Evolutionary conservation across 2,113 vertebrate species (phyloP).

Genomic region (Falco punctatus): DNA sequence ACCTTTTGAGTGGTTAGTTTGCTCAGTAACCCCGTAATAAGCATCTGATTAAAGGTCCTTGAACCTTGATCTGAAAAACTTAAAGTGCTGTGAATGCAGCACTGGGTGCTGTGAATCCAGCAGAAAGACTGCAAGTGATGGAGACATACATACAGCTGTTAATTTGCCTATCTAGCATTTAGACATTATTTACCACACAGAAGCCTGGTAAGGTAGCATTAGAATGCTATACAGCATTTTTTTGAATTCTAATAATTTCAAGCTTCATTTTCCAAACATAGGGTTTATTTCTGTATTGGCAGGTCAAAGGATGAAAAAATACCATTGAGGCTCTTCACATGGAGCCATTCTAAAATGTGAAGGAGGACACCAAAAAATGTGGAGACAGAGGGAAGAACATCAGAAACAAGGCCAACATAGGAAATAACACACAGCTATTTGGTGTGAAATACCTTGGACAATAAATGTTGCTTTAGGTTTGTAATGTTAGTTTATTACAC

Average conservation of each 20-base stretch:
- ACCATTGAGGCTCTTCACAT: not conserved
- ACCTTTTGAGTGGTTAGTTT: not conserved
- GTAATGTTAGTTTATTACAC: conserved; percentile 1
- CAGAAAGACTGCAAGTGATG: not conserved
- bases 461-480: not conserved
- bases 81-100: not conserved
- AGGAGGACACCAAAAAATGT: not conserved
- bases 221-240: not conserved
- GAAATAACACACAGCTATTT: not conserved
- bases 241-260: not conserved
- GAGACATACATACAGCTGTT: not conserved
- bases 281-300: not conserved
- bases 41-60: not conserved
- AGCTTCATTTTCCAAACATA: not conserved
- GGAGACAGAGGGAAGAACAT: not conserved
- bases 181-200: not conserved
- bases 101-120: not conserved
- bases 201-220: not conserved
- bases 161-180: not conserved
- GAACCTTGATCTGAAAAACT: not conserved
- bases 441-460: not conserved
- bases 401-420: not conserved
- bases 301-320: not conserved
- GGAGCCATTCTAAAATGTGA: not conserved
- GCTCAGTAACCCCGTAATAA: not conserved